Base-by-base conservation (phyloP, 2,113 vertebrate genomes). In the Orcinus orca region DNA sequence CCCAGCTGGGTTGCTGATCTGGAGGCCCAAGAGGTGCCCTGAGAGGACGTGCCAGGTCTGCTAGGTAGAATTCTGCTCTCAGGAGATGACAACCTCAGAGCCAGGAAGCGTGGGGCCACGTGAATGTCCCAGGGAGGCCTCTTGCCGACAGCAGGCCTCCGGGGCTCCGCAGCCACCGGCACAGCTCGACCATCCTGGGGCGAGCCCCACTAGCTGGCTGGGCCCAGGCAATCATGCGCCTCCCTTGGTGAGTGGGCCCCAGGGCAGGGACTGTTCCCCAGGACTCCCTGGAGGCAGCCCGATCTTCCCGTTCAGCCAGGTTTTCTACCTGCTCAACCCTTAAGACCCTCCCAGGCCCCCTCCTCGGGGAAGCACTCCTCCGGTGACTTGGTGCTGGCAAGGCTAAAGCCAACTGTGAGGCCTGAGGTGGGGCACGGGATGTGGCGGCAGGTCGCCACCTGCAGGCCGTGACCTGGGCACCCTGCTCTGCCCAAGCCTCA, bases 361-460 rank as follows among this genome's bases (percentile, higher is more conserved):
- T 65, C 2, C 33, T 65, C 41, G 1, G 5, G 63, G 79, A 93
- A 87, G 92, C 10, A 58, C n/a, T 47, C 26, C 25, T 23, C 14
- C 20, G 90, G 0, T 44, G 83, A 77, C 33, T 31, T 4, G 17
- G 23, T 13, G 8, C 31, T 6, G 3, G 33, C 36, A 53, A 29
- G 31, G 26, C 26, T 47, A 55, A 33, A 44, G 58, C 47, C 8
- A 1, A 26, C 71, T 14, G 2, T 2, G 9, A 71, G 55, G 33
- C n/a, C n/a, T 18, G 21, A 38, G 53, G 2, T 2, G 38, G 44
- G 36, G 41, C 17, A 0, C 3, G 60, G 5, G 58, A 8, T 4
- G 6, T 1, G 17, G 23, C 1, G 17, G 26, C 36, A 80, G 85
- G 63, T 44, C 21, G 26, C 41, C 23, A 5, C 50, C 20, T 33